Evolutionary conservation across 1,140 invertebrate species (phyloP).

Genomic region (Phymastichus coffea): DNA sequence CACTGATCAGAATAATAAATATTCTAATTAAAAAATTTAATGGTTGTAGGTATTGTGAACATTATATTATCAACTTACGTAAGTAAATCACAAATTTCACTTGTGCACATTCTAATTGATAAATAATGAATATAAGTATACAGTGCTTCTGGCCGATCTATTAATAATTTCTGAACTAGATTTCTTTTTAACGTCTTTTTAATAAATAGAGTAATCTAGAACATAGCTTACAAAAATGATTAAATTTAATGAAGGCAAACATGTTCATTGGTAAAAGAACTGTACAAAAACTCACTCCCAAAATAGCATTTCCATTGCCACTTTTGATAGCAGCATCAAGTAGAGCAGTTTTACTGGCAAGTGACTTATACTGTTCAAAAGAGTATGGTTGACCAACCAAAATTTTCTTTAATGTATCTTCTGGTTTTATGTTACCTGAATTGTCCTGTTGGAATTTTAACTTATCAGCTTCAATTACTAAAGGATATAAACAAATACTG

Average conservation of each 20-base stretch:
- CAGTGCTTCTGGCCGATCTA: constrained; percentile 53
- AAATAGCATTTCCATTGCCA: constrained; percentile 60
- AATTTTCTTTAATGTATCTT: constrained; percentile 52
- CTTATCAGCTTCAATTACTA: constrained; percentile 46
- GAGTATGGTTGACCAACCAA: constrained; percentile 53
- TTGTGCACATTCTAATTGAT: constrained; percentile 52
- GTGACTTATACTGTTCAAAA: constrained; percentile 57
- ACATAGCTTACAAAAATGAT: constrained; percentile 24
- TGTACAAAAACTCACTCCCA: constrained; percentile 50
- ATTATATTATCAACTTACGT: constrained; percentile 55
- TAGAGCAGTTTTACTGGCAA: constrained; percentile 56
- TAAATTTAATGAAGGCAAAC: too few species aligned
- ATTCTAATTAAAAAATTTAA: constrained; percentile 32
- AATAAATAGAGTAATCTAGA: constrained; percentile 58
- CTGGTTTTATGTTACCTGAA: constrained; percentile 38
- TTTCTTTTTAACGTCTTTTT: constrained; percentile 56
- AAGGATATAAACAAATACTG: constrained; percentile 1
- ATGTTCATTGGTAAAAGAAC: too few species aligned
- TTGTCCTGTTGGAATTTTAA: constrained; percentile 37
- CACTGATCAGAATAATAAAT: constrained; percentile 44
- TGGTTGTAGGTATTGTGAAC: too few species aligned
- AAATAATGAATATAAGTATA: constrained; percentile 58
- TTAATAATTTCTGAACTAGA: constrained; percentile 54
- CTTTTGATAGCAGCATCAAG: constrained; percentile 55
- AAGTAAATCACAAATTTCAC: constrained; percentile 57